These are phyloP conservation scores for Distichodus sexfasciatus DNA, from an alignment of 2,797 vertebrate species.

Conservation along the genomic window DNA sequence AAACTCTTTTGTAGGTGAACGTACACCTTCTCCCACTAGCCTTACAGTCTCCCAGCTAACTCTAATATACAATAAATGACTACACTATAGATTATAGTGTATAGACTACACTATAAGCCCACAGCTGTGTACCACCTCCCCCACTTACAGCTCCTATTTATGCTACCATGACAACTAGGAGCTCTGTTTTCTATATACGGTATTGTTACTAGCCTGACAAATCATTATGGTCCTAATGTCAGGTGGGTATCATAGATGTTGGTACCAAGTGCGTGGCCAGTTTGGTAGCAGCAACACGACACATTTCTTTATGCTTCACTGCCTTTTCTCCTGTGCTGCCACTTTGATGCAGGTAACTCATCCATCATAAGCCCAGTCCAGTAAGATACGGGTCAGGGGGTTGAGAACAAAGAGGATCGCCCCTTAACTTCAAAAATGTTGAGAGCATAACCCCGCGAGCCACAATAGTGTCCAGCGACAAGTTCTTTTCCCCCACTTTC, in stretches of 20 bases:
- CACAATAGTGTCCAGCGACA: neutral
- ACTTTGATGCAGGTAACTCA: constrained; percentile 28
- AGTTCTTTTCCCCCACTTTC: neutral
- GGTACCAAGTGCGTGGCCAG: neutral
- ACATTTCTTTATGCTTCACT: constrained; percentile 16
- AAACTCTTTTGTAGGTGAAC: no score
- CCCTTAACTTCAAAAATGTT: neutral
- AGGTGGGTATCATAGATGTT: constrained; percentile 10
- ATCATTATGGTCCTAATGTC: neutral
- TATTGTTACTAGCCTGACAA: neutral
- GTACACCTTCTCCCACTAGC: neutral
- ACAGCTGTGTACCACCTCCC: neutral
- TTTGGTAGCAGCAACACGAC: constrained; percentile 23
- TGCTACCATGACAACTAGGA: neutral
- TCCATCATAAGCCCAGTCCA: constrained; percentile 38
- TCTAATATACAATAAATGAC: neutral
- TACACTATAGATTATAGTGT: neutral
- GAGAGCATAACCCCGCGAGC: constrained; percentile 10
- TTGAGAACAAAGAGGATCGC: constrained; percentile 1
- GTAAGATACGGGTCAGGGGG: constrained; percentile 22
- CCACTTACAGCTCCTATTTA: constrained; percentile 3
- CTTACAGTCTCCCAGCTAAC: neutral
- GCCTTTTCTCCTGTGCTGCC: constrained; percentile 23
- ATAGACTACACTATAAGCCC: neutral
- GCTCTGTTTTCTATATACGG: neutral